Evolutionary conservation across 2,113 vertebrate genomes (phyloP).

Genomic region (Saccopteryx leptura): DNA sequence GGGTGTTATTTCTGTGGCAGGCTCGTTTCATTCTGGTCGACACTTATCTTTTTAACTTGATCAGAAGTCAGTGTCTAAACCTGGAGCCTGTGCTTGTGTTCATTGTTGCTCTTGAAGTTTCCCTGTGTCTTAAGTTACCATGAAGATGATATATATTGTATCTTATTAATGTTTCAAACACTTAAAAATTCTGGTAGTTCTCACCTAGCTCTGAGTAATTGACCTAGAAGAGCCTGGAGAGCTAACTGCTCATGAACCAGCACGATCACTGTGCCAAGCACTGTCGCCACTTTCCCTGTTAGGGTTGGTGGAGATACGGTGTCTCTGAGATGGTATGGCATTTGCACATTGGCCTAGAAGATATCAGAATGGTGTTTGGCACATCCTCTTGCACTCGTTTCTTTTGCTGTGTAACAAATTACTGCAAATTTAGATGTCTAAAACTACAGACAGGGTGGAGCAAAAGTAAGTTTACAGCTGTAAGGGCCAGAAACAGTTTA

Average conservation of each 20-base stretch:
- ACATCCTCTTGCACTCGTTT: not conserved
- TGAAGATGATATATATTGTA: not conserved
- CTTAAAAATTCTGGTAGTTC: not conserved
- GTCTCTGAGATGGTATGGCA: not conserved
- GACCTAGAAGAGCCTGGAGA: not conserved
- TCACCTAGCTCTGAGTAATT: not conserved
- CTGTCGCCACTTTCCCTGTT: not conserved
- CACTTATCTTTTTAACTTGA: not conserved
- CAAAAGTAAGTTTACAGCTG: too few species aligned
- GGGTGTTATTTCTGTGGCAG: not conserved
- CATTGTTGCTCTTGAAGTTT: constrained; percentile 3
- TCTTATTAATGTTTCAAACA: not conserved
- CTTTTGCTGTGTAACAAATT: not conserved
- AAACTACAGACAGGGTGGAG: not conserved
- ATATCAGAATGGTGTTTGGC: not conserved
- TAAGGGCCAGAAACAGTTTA: too few species aligned
- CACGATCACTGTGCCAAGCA: fast-evolving
- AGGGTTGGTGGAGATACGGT: not conserved
- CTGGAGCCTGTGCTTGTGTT: not conserved
- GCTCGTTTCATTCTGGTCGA: too few species aligned
- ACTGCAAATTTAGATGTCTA: not conserved
- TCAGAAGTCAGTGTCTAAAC: not conserved
- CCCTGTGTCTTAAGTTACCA: not conserved
- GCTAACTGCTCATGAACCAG: not conserved
- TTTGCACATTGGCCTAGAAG: not conserved